Conservation (phyloP, 2,888 invertebrate genomes). For the Parasteatoda lunata region DNA sequence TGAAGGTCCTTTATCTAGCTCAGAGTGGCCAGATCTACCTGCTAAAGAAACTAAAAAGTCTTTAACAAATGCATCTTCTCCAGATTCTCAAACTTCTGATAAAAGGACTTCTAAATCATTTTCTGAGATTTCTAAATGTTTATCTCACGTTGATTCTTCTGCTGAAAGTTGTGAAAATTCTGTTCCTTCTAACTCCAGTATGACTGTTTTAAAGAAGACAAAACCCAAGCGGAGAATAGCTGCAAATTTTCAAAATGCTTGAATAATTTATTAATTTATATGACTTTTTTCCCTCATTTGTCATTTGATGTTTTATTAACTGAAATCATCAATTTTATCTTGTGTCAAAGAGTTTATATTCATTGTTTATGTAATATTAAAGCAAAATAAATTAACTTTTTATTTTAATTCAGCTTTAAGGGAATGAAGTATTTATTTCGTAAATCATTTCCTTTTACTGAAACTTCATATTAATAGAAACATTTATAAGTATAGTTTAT, state of each 20-base stretch:
- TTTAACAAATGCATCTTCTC: background rate
- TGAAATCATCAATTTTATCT: no score
- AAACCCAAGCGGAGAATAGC: constrained; percentile 43
- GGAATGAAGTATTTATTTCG: no score
- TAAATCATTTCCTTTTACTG: no score
- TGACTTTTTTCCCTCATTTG: background rate
- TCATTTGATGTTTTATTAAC: no score
- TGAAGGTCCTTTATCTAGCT: constrained; percentile 16
- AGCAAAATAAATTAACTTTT: no score
- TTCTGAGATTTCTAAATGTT: constrained; percentile 15
- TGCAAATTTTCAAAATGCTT: constrained; percentile 57
- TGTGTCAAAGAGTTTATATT: no score
- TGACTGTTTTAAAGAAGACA: constrained; percentile 43
- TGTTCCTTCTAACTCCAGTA: background rate
- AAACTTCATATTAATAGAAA: no score
- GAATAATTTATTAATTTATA: background rate
- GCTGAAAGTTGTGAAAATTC: constrained; percentile 7
- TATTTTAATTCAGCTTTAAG: no score
- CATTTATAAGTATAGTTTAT: no score
- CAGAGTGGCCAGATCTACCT: constrained; percentile 46
- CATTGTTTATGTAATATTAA: no score
- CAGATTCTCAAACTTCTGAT: background rate
- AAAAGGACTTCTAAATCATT: constrained; percentile 19
- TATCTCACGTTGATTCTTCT: background rate
- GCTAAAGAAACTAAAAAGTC: constrained; percentile 4